Base-by-base conservation (phyloP, 2,888 invertebrate genomes). In the Philereme transversata region DNA sequence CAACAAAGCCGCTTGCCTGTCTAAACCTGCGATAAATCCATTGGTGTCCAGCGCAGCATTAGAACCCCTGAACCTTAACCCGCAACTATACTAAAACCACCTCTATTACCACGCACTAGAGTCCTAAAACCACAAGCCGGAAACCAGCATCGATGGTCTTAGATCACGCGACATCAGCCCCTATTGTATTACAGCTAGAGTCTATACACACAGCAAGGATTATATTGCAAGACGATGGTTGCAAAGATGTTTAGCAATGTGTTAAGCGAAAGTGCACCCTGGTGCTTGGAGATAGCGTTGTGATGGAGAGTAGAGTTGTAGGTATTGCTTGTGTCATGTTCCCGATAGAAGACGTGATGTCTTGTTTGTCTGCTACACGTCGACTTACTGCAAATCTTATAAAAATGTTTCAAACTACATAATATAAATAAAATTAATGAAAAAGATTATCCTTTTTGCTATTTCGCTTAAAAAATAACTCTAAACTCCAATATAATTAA, bases 1-100 rank as follows among this genome's bases (percentile, higher is more conserved):
- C 78, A 78, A 84, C 83, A 85, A 86, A 86, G 84, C 84, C 75
- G 83, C 79, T 83, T 83, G 75, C 71, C 77, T 79, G 81, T 82
- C 82, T 81, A 81, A 83, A 81, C 83, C 82, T 79, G 77, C 83
- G 81, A 86, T 85, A 86, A 84, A 84, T 84, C 85, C 81, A 81
- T 82, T 82, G 82, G 83, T 83, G 84, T 85, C 86, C 83, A 70
- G 74, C 75, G 82, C 85, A 85, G 84, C 83, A 44, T 53, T 47
- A 35, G 49, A 45, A 10, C 36, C 40, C 33, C 35, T 52, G 35
- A 47, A 58, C 52, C 58, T 80, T 79, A 81, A 56, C 41, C 44
- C 45, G 41, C 5, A 38, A 10, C 10, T 5, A 48, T 4, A 22
- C 54, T 4, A 58, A 44, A 47, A 48, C 22, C 51, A 51, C 7